These are phyloP conservation scores for Drosophila rufa DNA, from an alignment of 1,140 invertebrate species.

Conservation along the genomic window DNA sequence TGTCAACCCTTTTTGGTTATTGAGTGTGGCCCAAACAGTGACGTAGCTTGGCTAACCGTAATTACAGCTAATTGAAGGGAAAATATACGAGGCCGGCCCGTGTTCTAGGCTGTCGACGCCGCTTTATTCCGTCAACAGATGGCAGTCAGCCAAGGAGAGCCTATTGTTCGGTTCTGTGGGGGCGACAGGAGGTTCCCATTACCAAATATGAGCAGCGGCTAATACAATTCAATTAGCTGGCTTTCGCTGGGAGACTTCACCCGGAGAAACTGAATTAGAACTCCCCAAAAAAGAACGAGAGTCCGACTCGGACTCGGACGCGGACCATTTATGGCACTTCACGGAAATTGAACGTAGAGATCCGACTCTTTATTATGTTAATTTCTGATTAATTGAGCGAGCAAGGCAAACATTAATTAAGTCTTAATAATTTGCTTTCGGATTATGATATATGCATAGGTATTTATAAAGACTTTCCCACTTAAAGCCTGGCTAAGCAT, in stretches of 20 bases:
- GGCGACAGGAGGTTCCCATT: constrained; percentile 25
- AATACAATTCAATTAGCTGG: constrained; percentile 60
- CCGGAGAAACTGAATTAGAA: constrained; percentile 14
- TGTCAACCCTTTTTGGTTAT: constrained; percentile 49
- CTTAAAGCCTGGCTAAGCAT: constrained; percentile 15
- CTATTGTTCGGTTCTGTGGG: constrained; percentile 24
- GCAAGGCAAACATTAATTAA: constrained; percentile 35
- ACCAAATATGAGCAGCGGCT: constrained; percentile 49
- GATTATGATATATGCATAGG: constrained; percentile 9
- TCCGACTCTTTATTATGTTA: constrained; percentile 21
- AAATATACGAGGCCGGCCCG: not conserved
- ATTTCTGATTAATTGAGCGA: constrained; percentile 49
- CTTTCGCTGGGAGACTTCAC: constrained; percentile 50
- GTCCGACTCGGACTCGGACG: constrained; percentile 1
- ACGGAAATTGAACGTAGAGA: constrained; percentile 52
- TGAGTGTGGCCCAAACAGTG: constrained; percentile 7
- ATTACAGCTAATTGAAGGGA: constrained; percentile 24
- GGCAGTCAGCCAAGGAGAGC: constrained; percentile 15
- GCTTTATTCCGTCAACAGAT: constrained; percentile 20
- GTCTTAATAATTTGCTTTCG: constrained; percentile 4
- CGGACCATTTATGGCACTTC: constrained; percentile 43
- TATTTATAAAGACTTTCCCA: not conserved
- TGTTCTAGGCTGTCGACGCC: constrained; percentile 5
- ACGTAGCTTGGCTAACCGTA: constrained; percentile 20
- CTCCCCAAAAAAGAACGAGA: constrained; percentile 13